Percentiles rank a stretch among this genome's conserved stretches.
Evolutionary conservation across 1,140 invertebrate species (phyloP).

Genomic region (Bombus superbus): DNA sequence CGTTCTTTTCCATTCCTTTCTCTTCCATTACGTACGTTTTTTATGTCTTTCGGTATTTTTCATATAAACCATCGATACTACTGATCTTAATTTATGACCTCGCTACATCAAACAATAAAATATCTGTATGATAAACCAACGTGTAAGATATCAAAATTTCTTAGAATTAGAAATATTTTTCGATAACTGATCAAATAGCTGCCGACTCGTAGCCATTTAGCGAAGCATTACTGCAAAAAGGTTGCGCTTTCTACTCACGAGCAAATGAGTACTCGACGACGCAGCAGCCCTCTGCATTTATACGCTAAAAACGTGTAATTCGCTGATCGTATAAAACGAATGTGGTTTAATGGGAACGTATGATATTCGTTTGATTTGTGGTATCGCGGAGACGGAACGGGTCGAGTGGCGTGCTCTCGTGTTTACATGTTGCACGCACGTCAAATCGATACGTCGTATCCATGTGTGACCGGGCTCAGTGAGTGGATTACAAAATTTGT

Average conservation of each 20-base stretch:
- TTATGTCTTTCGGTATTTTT: neutral
- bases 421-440: conserved; percentile 49
- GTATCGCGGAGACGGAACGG: neutral
- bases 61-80: neutral
- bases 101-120: neutral
- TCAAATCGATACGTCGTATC: conserved; percentile 38
- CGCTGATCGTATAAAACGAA: neutral
- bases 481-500: conserved; percentile 47
- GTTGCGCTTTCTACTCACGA: conserved; percentile 45
- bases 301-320: neutral
- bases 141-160: neutral
- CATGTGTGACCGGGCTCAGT: conserved; percentile 27
- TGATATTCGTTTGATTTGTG: neutral
- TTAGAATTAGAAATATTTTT: neutral
- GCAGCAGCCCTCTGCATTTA: neutral
- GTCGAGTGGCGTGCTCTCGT: conserved; percentile 30
- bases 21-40: neutral
- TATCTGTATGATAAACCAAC: neutral
- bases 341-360: neutral
- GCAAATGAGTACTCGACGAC: neutral
- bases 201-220: neutral
- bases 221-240: conserved; percentile 13
- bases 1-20: neutral
- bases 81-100: neutral
- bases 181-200: neutral